phyloP scores from a whole-genome alignment of 2,888 invertebrate genomes.

The Eupithecia vulgata region DNA sequence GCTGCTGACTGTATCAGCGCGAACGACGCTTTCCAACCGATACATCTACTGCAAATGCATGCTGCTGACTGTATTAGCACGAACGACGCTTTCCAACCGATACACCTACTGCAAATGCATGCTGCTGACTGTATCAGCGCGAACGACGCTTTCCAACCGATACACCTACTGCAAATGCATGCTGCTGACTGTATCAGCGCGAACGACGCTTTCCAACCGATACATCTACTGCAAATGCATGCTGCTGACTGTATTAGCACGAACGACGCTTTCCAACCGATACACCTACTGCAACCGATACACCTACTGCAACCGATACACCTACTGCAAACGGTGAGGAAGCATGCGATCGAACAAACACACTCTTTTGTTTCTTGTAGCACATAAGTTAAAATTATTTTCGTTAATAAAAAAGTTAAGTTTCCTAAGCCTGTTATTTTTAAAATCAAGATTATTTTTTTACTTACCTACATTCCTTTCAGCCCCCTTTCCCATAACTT shows the following conservation, averaged over 20 bases:
- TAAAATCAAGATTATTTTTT: not conserved
- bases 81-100: conserved; percentile 13
- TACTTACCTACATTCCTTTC: not conserved
- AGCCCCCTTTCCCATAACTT: not conserved
- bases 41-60: not conserved
- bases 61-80: not conserved
- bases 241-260: not conserved
- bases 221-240: not conserved
- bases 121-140: not conserved
- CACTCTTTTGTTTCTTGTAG: not conserved
- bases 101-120: not conserved
- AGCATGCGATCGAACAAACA: not conserved
- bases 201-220: conserved; percentile 13
- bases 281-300: too few species aligned
- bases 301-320: too few species aligned
- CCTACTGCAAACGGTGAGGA: not conserved
- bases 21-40: conserved; percentile 13
- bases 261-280: conserved; percentile 13
- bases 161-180: not conserved
- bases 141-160: conserved; percentile 13
- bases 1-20: not conserved
- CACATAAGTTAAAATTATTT: not conserved
- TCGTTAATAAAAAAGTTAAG: too few species aligned
- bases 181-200: not conserved
- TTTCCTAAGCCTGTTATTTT: too few species aligned